These are phyloP conservation scores for Poeciliopsis occidentalis DNA, from an alignment of 2,113 vertebrate genomes.

Conservation along the genomic window DNA sequence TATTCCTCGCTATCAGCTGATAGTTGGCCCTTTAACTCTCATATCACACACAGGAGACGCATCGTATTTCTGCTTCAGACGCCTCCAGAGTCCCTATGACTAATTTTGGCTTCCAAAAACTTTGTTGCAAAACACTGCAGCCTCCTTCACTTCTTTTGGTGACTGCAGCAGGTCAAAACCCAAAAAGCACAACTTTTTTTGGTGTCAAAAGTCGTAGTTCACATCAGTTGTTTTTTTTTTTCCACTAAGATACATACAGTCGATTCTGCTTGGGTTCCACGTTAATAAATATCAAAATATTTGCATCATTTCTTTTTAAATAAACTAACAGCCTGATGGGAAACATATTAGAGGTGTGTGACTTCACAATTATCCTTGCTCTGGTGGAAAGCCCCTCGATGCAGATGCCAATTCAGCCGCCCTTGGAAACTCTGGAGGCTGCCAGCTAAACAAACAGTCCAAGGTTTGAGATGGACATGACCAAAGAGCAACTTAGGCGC, in stretches of 20 bases:
- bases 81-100: constrained; percentile 2
- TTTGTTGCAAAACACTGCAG: constrained; percentile 13
- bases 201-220: not conserved
- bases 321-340: not conserved
- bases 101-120: constrained; percentile 46
- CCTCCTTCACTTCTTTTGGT: not conserved
- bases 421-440: constrained; percentile 51
- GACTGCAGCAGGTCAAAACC: not conserved
- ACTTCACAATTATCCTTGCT: constrained; percentile 19
- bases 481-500: constrained; percentile 59
- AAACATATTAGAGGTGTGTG: not conserved
- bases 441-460: constrained; percentile 51
- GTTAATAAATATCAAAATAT: not conserved
- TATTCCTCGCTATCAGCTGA: constrained; percentile 11
- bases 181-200: not conserved
- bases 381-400: constrained; percentile 47
- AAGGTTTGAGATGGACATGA: constrained; percentile 20
- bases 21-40: constrained; percentile 19
- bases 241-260: not conserved
- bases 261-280: not conserved
- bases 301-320: constrained; percentile 15
- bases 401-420: constrained; percentile 40
- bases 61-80: constrained; percentile 53
- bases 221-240: not conserved
- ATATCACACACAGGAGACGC: constrained; percentile 34